These are phyloP conservation scores for Cephonodes hylas DNA, from an alignment of 2,888 invertebrate genomes.

Conservation along the genomic window DNA sequence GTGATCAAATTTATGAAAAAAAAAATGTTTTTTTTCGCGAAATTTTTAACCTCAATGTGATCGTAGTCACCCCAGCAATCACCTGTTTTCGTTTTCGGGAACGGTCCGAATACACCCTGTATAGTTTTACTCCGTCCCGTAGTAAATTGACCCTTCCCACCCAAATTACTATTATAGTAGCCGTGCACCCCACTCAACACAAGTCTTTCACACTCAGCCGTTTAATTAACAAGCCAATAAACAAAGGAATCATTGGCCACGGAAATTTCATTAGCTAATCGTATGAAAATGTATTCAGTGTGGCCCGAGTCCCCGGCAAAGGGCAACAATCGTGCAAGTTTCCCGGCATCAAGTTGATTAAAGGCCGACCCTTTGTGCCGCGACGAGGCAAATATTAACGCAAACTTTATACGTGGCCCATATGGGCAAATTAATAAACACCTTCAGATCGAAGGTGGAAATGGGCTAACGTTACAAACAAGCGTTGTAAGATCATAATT, in stretches of 20 bases:
- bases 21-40: too few relatives aligned
- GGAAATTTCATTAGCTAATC: slow-evolving; percentile 32
- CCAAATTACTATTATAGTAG: neutral
- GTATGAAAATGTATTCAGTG: slow-evolving; percentile 19
- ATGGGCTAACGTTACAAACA: neutral
- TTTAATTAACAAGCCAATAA: slow-evolving; percentile 3
- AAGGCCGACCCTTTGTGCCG: slow-evolving; percentile 27
- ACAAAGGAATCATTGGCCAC: neutral
- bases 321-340: slow-evolving; percentile 15
- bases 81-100: too few relatives aligned
- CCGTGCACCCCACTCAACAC: neutral
- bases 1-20: too few relatives aligned
- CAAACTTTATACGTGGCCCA: slow-evolving; percentile 5
- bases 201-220: too few relatives aligned
- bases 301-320: slow-evolving; percentile 3
- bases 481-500: neutral
- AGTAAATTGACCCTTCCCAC: too few relatives aligned
- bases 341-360: slow-evolving; percentile 38
- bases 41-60: too few relatives aligned
- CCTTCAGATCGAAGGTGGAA: neutral
- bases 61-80: too few relatives aligned
- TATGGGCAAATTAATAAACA: slow-evolving; percentile 9
- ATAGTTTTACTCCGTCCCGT: too few relatives aligned
- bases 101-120: too few relatives aligned
- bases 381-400: slow-evolving; percentile 24